Evolutionary conservation across 2,113 vertebrate genomes (phyloP).

Genomic region (Xenus cinereus): DNA sequence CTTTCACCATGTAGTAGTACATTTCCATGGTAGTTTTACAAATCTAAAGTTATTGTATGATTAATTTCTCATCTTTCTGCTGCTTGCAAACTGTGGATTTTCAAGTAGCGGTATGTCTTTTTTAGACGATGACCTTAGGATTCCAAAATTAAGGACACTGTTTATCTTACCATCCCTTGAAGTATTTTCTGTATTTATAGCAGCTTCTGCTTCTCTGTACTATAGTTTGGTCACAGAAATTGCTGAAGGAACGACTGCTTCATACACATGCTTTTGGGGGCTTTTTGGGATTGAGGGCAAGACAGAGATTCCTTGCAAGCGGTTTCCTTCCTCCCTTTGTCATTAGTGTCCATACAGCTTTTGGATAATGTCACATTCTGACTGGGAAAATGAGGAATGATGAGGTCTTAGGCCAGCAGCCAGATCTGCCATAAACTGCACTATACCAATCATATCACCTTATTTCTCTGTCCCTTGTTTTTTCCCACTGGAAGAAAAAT

Average conservation of each 20-base stretch:
- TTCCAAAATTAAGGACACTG: neutral
- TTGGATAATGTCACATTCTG: neutral
- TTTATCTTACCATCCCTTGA: neutral
- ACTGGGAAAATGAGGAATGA: neutral
- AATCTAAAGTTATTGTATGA: neutral
- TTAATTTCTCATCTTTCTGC: neutral
- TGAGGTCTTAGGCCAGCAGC: neutral
- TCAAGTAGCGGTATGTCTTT: neutral
- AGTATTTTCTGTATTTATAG: neutral
- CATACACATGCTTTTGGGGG: accelerated
- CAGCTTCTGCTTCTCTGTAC: neutral
- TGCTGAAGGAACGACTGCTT: neutral
- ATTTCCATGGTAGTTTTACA: neutral
- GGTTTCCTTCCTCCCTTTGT: neutral
- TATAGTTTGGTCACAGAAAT: neutral
- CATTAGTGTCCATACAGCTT: neutral
- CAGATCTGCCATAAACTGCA: neutral
- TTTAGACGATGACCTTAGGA: neutral
- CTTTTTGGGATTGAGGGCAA: neutral
- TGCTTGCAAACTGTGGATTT: neutral
- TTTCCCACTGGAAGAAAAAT: neutral
- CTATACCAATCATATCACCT: neutral
- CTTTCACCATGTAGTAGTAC: neutral
- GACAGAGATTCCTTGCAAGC: neutral
- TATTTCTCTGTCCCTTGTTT: neutral